Conservation (phyloP, 2,797 vertebrate genomes). For the Tokudaia muenninki region DNA sequence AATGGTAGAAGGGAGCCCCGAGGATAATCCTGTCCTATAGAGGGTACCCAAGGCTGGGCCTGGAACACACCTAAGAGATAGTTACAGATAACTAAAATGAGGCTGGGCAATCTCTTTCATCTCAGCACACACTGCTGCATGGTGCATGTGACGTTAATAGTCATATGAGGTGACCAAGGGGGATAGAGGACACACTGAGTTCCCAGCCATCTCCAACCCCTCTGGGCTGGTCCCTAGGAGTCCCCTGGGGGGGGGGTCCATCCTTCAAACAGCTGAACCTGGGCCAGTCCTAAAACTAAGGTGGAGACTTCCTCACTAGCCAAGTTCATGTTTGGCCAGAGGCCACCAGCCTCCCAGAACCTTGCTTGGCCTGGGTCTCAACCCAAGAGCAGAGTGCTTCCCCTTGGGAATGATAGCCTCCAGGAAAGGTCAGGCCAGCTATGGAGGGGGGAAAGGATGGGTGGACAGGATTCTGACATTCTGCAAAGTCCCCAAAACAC, state of each 20-base stretch:
- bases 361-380: slow-evolving; percentile 76
- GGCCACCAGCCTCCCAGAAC: slow-evolving; percentile 76
- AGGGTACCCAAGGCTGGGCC: neutral
- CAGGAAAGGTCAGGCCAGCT: neutral
- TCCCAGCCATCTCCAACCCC: neutral
- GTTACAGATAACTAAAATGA: neutral
- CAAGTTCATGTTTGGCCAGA: slow-evolving; percentile 82
- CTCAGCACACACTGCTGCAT: fast-evolving
- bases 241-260: neutral
- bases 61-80: neutral
- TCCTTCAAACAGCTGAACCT: neutral
- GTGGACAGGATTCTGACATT: neutral
- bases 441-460: neutral
- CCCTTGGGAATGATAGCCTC: slow-evolving; percentile 19
- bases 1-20: neutral
- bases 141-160: neutral
- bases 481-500: neutral
- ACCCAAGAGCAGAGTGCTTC: neutral
- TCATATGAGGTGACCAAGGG: neutral
- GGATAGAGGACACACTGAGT: neutral
- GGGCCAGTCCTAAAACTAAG: slow-evolving; percentile 77
- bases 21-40: neutral
- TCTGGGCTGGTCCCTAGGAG: fast-evolving
- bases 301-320: slow-evolving; percentile 87
- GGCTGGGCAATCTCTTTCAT: neutral